A percentile compares a stretch with the other conserved stretches of the same genome.
These are phyloP conservation scores for Rhabdomys dilectus DNA, from an alignment of 2,113 vertebrate species.

Conservation along the genomic window DNA sequence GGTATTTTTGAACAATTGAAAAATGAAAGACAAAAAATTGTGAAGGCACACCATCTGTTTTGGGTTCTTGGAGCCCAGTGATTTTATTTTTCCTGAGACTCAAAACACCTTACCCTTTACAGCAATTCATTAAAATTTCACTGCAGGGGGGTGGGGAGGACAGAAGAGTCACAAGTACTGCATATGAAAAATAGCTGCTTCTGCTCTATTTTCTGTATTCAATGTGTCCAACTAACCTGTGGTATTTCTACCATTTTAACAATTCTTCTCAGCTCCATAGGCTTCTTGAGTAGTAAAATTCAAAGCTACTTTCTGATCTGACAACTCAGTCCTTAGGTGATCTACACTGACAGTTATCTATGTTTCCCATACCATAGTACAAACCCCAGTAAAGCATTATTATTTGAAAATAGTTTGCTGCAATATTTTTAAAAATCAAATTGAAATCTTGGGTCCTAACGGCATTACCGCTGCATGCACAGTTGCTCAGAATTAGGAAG, in stretches of 20 bases:
- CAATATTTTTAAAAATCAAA: slow-evolving; percentile 54
- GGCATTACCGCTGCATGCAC: neutral
- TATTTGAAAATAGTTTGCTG: neutral
- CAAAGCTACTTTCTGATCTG: slow-evolving; percentile 41
- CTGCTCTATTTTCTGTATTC: slow-evolving; percentile 49
- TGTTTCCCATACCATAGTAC: neutral
- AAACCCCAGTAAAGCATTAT: slow-evolving; percentile 36
- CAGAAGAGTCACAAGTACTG: slow-evolving; percentile 38
- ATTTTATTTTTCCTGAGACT: slow-evolving; percentile 76
- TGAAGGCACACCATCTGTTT: slow-evolving; percentile 80
- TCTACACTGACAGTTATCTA: slow-evolving; percentile 11
- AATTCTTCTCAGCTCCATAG: neutral
- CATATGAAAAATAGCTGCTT: slow-evolving; percentile 62
- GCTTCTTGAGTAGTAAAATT: neutral
- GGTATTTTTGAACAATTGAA: slow-evolving; percentile 82
- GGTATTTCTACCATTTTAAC: neutral
- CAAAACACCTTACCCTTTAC: slow-evolving; percentile 66
- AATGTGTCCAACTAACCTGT: slow-evolving; percentile 55
- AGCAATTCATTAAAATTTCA: slow-evolving; percentile 78
- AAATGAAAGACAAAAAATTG: slow-evolving; percentile 75
- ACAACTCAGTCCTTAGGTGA: slow-evolving; percentile 31
- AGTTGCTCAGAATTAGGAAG: neutral
- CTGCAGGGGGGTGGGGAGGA: slow-evolving; percentile 34
- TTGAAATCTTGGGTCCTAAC: neutral
- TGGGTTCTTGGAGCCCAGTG: slow-evolving; percentile 59